These are phyloP conservation scores for Eurosta solidaginis DNA, from an alignment of 1,140 invertebrate species.

Conservation along the genomic window DNA sequence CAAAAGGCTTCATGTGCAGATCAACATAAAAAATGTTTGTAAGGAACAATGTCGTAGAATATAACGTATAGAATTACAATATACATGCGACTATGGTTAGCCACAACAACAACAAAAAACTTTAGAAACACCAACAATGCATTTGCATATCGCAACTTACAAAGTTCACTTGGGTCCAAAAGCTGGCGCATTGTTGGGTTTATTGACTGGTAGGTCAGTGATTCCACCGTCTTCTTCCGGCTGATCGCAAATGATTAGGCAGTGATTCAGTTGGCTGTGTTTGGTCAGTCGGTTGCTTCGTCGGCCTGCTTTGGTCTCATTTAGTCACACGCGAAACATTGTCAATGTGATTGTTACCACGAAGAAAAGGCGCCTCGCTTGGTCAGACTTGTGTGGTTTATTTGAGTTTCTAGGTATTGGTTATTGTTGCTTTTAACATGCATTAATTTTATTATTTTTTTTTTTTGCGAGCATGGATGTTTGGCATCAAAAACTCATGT, in stretches of 20 bases:
- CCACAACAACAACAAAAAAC: background rate
- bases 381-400: background rate
- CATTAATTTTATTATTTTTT: background rate
- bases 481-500: background rate
- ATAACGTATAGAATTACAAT: conserved; percentile 9
- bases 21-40: background rate
- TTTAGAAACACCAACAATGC: background rate
- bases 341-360: background rate
- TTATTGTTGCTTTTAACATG: background rate
- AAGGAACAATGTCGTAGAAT: background rate
- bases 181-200: background rate
- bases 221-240: conserved; percentile 3
- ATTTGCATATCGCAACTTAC: background rate
- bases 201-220: background rate
- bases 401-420: background rate
- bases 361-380: background rate
- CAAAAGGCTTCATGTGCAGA: conserved; percentile 14
- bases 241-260: no score
- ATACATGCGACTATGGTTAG: background rate
- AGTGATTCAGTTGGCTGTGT: background rate
- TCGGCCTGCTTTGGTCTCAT: conserved; percentile 1
- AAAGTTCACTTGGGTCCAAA: conserved; percentile 18
- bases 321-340: conserved; percentile 7
- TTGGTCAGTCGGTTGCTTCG: background rate
- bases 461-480: background rate